Evolutionary conservation across 2,797 vertebrate species (phyloP).

Genomic region (Rhyacichthys aspro): DNA sequence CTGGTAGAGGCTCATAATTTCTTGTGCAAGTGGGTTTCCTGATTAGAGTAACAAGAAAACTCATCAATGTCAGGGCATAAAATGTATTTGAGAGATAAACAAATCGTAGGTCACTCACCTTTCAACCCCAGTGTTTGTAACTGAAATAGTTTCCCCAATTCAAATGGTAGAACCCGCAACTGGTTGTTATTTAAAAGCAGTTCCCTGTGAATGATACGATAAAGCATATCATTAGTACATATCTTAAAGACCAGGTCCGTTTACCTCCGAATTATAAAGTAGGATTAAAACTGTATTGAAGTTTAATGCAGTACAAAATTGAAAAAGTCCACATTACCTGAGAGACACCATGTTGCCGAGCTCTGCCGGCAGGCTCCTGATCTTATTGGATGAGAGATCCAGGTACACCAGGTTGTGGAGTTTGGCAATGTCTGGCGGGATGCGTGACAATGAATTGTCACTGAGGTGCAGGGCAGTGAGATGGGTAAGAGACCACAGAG

Average conservation of each 20-base stretch:
- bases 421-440: constrained; percentile 99
- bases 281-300: neutral
- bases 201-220: constrained; percentile 86
- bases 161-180: constrained; percentile 99
- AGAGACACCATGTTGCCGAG: constrained; percentile 99
- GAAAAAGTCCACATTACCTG: constrained; percentile 83
- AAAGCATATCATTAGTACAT: constrained; percentile 55
- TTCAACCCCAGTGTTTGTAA: constrained; percentile 99
- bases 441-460: constrained; percentile 97
- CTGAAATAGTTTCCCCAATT: constrained; percentile 99
- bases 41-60: constrained; percentile 27
- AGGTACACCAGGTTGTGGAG: constrained; percentile 98
- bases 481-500: constrained; percentile 96
- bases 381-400: constrained; percentile 99
- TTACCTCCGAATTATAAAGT: constrained; percentile 1
- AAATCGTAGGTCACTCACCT: constrained; percentile 83
- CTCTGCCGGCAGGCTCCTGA: constrained; percentile 97
- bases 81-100: constrained; percentile 27
- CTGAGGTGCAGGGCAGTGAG: constrained; percentile 98
- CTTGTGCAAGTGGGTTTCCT: constrained; percentile 99
- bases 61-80: neutral
- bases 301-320: neutral
- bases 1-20: constrained; percentile 97
- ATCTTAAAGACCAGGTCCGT: constrained; percentile 13
- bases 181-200: constrained; percentile 99